These are phyloP conservation scores for Papilio protenor DNA, from an alignment of 2,888 invertebrate genomes.

Conservation along the genomic window DNA sequence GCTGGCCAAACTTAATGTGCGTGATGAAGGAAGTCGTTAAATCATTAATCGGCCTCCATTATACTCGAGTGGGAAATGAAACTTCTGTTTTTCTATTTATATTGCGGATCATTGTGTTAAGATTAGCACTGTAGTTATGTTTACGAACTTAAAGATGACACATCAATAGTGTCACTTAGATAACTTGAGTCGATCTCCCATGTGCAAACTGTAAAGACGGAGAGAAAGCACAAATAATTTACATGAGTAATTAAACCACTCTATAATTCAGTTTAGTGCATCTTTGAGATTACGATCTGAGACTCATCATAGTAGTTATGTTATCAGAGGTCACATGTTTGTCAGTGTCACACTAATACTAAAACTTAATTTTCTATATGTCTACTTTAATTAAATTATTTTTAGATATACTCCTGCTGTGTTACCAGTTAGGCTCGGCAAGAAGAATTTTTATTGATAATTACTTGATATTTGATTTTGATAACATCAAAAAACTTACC, in stretches of 20 bases:
- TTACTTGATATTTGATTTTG: background rate
- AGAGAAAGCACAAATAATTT: too few relatives aligned
- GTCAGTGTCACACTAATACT: background rate
- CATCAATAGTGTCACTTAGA: background rate
- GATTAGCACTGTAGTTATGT: background rate
- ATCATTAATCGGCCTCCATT: slow-evolving; percentile 23
- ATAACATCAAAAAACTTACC: background rate
- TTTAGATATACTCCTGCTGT: too few relatives aligned
- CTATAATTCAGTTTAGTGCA: background rate
- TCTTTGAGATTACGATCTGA: background rate
- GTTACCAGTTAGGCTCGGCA: too few relatives aligned
- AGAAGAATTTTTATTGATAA: background rate
- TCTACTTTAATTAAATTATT: background rate
- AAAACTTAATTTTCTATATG: background rate
- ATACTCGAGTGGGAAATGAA: background rate
- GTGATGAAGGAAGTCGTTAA: slow-evolving; percentile 18
- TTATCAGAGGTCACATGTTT: slow-evolving; percentile 4
- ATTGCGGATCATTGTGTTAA: background rate
- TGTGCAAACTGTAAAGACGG: background rate
- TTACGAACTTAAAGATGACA: background rate
- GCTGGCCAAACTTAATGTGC: slow-evolving; percentile 1
- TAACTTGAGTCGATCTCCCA: background rate
- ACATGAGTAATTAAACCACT: background rate
- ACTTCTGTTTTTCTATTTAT: background rate
- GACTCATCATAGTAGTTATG: background rate